Base-by-base conservation (phyloP, 2,797 vertebrate species). In the Catamblyrhynchus diadema region DNA sequence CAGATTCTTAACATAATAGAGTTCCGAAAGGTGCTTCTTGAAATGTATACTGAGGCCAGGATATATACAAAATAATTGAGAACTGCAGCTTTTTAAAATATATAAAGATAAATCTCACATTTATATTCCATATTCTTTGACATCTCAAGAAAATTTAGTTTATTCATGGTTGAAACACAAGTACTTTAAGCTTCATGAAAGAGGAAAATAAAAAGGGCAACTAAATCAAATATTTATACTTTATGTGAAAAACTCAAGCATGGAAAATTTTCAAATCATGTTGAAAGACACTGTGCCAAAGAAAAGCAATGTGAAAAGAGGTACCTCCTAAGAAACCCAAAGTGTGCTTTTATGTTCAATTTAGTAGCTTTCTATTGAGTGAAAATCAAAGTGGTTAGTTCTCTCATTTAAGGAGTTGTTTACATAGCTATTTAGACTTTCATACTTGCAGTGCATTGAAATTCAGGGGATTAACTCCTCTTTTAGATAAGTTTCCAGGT, bases 371-470 rank as follows among this genome's bases (percentile, higher is more conserved):
- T 86, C 44, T 92, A 6, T 32, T n/a, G 41, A 93, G 92, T 75
- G 86, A 96, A 98, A 96, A 96, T 97, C 75, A 72, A 67, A 90
- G 57, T 82, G 39, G 56, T 91, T 95, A 91, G 88, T 96, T 85
- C 81, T 94, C 47, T 93, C 82, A 56, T 96, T 60, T 67, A 85
- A 71, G 70, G 74, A 94, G 77, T 85, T 51, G 47, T 94, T 95
- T 70, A 57, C 27, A 56, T 92, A 77, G 61, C 71, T 83, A 20
- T 89, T 93, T 84, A 90, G 75, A 88, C 96, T 93, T 87, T 86
- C 21, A 7, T 77, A 66, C 81, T 78, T 71, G 77, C 74, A 92
- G 41, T 86, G 60, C 39, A 81, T 9, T 70, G 79, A 57, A 85
- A 93, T 89, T 91, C 42, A 70, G 25, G 19, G 32, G 4, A 44